Evolutionary conservation across 2,797 vertebrate species (phyloP), one percentile per base, ranked within the genome.

Genomic region (Kryptolebias ocellatus): DNA sequence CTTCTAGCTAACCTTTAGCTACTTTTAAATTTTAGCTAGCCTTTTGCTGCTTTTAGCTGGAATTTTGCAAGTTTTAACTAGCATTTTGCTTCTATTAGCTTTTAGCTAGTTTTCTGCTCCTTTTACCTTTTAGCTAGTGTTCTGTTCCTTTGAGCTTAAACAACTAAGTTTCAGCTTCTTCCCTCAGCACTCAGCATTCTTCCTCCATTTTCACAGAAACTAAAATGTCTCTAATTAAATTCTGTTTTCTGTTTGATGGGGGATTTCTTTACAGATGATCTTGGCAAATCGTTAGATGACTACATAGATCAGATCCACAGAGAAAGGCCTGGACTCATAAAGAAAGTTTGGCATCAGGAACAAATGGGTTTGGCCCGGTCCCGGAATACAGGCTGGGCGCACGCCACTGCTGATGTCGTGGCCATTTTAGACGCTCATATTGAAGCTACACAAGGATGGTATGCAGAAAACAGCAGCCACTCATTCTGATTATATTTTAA

Each of bases 401-500:
- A 66, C 0, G 88, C 93, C 46, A 80, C 67, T 0, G 94, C 90
- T 0, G 91, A 95, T 1, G 92, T 91, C 31, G 92, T 95, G 8
- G 90, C 83, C 60, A 91, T 95, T 69, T 80, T 94, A 71, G 94
- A 95, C 74, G 92, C 92, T 20, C 93, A 95, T 61, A 46, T 95
- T 72, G 94, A 95, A 88, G 93, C 92, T 50, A 80, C 79, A 51
- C 64, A 52, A 50, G 81, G 75, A 67, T 93, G 90, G 92, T 90
- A 60, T 18, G 77, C 45, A 20, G 12, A 54, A 39, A 52, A 28
- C 53, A 16, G 0, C 10, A 31, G 31, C 31, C 31, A 42, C 39
- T 42, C 11, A 12, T 42, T 42, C 39, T 42, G 39, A 12, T 42
- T 42, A 42, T 42, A 42, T 12, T 60, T 81, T 65, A 53, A 54